A percentile compares a stretch with the other conserved stretches of the same genome.
These are phyloP conservation scores for Asarcornis scutulata DNA, from an alignment of 2,113 vertebrate genomes.

Conservation along the genomic window DNA sequence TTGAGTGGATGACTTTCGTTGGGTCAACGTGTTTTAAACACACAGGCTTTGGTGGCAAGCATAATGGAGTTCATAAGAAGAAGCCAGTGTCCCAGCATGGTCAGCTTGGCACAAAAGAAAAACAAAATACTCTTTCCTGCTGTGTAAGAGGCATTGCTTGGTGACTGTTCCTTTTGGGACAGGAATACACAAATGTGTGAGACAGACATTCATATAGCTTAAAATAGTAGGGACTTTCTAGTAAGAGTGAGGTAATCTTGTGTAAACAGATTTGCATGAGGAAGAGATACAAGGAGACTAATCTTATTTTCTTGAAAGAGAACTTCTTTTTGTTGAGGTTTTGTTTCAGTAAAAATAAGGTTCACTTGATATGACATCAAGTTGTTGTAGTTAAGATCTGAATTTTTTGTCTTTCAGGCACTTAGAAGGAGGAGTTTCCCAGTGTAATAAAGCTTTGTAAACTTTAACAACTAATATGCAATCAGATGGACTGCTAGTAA, in stretches of 20 bases:
- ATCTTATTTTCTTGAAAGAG: background rate
- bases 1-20: background rate
- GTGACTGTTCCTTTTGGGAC: background rate
- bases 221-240: background rate
- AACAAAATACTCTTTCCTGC: background rate
- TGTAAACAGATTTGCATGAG: background rate
- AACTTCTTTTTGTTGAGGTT: background rate
- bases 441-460: background rate
- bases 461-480: background rate
- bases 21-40: background rate
- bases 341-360: background rate
- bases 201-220: background rate
- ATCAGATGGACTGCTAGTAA: background rate
- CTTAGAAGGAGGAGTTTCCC: background rate
- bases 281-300: background rate
- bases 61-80: background rate
- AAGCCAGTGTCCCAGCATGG: background rate
- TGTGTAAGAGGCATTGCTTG: background rate
- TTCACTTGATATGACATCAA: background rate
- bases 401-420: background rate
- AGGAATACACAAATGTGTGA: background rate
- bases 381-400: background rate
- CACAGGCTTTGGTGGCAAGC: background rate
- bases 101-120: background rate
- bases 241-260: background rate